phyloP scores from a whole-genome alignment of 23 tunicate species.

The Botrylloides violaceus region DNA sequence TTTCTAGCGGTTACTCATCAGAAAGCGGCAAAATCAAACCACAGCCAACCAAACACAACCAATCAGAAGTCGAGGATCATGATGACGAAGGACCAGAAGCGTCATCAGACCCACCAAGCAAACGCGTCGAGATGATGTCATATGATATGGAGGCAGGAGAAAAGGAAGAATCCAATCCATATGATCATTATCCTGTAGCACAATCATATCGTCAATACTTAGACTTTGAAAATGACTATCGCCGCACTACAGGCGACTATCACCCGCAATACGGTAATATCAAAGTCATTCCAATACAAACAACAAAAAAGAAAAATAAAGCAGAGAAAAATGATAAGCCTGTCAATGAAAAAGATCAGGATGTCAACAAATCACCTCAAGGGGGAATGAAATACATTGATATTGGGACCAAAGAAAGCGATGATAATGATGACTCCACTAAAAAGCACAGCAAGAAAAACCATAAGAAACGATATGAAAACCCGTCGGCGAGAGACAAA shows the following conservation, averaged over 20 bases:
- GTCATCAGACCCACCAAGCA: not conserved
- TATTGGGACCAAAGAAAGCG: constrained; percentile 30
- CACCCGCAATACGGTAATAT: constrained; percentile 62
- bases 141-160: not conserved
- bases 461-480: constrained; percentile 5
- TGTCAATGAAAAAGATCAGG: not conserved
- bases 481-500: constrained; percentile 3
- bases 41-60: not conserved
- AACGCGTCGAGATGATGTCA: not conserved
- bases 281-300: constrained; percentile 48
- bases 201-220: constrained; percentile 48
- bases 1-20: constrained; percentile 67
- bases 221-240: constrained; percentile 70
- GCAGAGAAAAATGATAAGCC: constrained; percentile 4
- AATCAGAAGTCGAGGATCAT: not conserved
- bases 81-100: not conserved
- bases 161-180: constrained; percentile 22
- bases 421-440: not conserved
- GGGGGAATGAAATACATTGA: constrained; percentile 67
- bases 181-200: constrained; percentile 53
- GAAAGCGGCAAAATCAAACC: constrained; percentile 12
- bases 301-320: constrained; percentile 19
- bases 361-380: not conserved
- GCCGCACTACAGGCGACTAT: constrained; percentile 43
- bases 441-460: constrained; percentile 11